Conservation (phyloP, 2,888 invertebrate species). For the Lasioglossum pauxillum region DNA sequence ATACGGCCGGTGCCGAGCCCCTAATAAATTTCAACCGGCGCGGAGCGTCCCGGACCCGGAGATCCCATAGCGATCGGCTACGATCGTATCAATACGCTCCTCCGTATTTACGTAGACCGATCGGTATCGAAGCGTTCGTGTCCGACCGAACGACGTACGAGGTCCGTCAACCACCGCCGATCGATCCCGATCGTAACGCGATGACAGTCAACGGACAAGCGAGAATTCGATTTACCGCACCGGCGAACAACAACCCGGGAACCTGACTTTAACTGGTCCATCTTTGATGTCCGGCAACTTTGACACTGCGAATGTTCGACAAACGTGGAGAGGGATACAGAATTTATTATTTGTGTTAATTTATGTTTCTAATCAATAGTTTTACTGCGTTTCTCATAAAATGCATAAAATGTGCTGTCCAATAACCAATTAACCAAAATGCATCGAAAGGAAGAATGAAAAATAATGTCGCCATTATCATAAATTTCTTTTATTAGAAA, state of each 20-base stretch:
- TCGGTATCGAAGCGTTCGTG: conserved; percentile 41
- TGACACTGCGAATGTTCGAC: not conserved
- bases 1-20: conserved; percentile 26
- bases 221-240: conserved; percentile 32
- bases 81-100: conserved; percentile 30
- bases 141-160: conserved; percentile 37
- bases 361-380: too few relatives aligned
- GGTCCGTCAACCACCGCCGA: conserved; percentile 17
- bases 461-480: too few relatives aligned
- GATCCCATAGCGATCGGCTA: conserved; percentile 48
- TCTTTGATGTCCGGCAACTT: not conserved
- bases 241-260: not conserved
- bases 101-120: conserved; percentile 60
- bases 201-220: conserved; percentile 9
- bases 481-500: too few relatives aligned
- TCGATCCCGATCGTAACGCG: conserved; percentile 30
- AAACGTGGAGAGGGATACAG: too few relatives aligned
- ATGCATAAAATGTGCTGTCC: too few relatives aligned
- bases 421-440: too few relatives aligned
- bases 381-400: too few relatives aligned
- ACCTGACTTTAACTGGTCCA: not conserved
- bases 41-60: conserved; percentile 16
- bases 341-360: too few relatives aligned
- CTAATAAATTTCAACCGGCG: conserved; percentile 55
- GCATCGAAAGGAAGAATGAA: too few relatives aligned